These are phyloP conservation scores for Cardinalis cardinalis DNA, from an alignment of 2,113 vertebrate genomes.

Conservation along the genomic window DNA sequence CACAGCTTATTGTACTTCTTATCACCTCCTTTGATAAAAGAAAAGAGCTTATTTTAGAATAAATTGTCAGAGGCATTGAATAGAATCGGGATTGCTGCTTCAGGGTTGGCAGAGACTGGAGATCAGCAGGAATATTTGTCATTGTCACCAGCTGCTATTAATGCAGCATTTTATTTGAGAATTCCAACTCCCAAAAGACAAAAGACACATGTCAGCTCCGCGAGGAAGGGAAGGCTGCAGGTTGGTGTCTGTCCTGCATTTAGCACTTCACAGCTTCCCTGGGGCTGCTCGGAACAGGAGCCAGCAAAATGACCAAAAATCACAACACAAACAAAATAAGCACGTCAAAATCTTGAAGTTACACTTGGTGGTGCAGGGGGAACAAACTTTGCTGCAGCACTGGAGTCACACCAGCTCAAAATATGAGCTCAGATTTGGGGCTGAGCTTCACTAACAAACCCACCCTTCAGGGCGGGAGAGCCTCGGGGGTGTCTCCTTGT, in stretches of 20 bases:
- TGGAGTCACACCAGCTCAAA: neutral
- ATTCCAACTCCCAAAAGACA: neutral
- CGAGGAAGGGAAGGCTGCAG: neutral
- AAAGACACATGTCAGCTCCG: neutral
- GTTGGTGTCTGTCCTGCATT: neutral
- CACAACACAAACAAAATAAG: neutral
- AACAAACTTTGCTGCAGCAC: neutral
- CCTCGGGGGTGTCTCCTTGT: neutral
- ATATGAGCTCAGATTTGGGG: neutral
- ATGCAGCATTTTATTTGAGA: neutral
- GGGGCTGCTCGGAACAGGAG: neutral
- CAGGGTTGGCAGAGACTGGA: neutral
- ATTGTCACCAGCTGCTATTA: neutral
- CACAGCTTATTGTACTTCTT: conserved; percentile 30
- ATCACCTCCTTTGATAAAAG: conserved; percentile 10
- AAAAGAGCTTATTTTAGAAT: conserved; percentile 30
- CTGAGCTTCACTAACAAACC: neutral
- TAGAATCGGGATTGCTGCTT: neutral
- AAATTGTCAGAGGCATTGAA: neutral
- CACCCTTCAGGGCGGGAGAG: neutral
- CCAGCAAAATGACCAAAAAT: neutral
- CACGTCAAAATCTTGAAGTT: neutral
- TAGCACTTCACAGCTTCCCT: neutral
- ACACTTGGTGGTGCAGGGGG: rapidly evolving
- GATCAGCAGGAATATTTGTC: neutral